Evolutionary conservation across 2,113 vertebrate genomes (phyloP).

Genomic region (Motacilla tschutschensis): DNA sequence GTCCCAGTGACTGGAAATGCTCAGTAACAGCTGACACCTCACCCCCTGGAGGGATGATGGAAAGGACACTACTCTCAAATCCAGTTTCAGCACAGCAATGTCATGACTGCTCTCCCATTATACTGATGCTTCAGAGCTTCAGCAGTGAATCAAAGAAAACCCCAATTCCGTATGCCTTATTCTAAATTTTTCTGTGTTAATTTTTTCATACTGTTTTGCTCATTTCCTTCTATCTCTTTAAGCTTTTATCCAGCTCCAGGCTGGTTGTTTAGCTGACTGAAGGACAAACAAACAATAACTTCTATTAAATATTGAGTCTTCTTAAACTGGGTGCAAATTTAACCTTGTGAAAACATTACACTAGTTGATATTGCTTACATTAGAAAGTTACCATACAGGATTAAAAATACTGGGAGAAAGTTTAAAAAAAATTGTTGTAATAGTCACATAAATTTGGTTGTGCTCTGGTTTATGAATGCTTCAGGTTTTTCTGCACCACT

Average conservation of each 20-base stretch:
- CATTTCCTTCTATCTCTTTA: neutral
- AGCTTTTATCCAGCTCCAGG: neutral
- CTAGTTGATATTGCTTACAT: neutral
- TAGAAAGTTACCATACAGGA: neutral
- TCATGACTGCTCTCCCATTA: accelerated
- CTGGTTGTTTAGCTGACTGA: neutral
- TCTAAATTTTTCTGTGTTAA: neutral
- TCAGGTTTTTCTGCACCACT: neutral
- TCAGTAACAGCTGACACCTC: neutral
- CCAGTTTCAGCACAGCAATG: neutral
- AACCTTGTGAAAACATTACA: neutral
- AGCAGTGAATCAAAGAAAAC: neutral
- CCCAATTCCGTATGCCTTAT: neutral
- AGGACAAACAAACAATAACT: slow-evolving; percentile 6
- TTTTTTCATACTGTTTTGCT: neutral
- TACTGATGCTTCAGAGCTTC: neutral
- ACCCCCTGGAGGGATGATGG: neutral
- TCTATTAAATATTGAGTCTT: slow-evolving; percentile 16
- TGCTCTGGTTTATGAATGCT: neutral
- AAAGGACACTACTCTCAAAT: neutral
- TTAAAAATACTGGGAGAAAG: neutral
- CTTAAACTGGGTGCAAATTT: neutral
- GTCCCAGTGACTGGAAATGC: neutral
- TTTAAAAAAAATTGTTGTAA: neutral
- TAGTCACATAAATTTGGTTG: neutral